These are phyloP conservation scores for Drosophila baimaii DNA, from an alignment of 1,140 invertebrate genomes.

Conservation along the genomic window DNA sequence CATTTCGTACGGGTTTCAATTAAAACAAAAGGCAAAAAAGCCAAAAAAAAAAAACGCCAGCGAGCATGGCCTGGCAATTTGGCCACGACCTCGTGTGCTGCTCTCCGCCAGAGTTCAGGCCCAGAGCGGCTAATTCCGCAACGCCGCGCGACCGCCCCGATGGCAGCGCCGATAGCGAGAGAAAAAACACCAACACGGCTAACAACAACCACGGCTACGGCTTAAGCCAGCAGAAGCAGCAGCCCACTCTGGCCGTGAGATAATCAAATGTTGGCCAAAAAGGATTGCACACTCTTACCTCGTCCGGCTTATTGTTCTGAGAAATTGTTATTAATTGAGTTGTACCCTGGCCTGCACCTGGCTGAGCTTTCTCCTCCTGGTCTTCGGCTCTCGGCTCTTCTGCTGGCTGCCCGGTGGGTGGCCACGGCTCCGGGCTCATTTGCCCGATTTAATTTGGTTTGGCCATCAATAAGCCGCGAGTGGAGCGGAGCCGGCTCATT, in stretches of 20 bases:
- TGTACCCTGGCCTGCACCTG: conserved; percentile 41
- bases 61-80: conserved; percentile 56
- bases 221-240: conserved; percentile 28
- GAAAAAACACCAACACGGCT: conserved; percentile 8
- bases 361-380: conserved; percentile 18
- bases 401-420: conserved; percentile 52
- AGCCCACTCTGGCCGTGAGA: conserved; percentile 51
- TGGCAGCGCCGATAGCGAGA: conserved; percentile 60
- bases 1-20: conserved; percentile 78
- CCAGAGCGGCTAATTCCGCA: conserved; percentile 65
- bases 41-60: conserved; percentile 21
- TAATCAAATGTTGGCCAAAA: conserved; percentile 66
- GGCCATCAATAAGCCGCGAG: conserved; percentile 62
- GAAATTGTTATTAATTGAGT: conserved; percentile 83
- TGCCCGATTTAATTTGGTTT: conserved; percentile 69
- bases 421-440: conserved; percentile 51
- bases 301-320: conserved; percentile 68
- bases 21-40: conserved; percentile 63
- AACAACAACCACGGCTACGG: conserved; percentile 9
- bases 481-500: conserved; percentile 43
- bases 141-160: conserved; percentile 59
- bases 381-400: neutral
- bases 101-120: conserved; percentile 61
- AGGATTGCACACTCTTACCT: conserved; percentile 36
- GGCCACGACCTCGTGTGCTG: conserved; percentile 64